These are phyloP conservation scores for Amblyteles armatorius DNA, from an alignment of 2,888 invertebrate genomes.

Conservation along the genomic window DNA sequence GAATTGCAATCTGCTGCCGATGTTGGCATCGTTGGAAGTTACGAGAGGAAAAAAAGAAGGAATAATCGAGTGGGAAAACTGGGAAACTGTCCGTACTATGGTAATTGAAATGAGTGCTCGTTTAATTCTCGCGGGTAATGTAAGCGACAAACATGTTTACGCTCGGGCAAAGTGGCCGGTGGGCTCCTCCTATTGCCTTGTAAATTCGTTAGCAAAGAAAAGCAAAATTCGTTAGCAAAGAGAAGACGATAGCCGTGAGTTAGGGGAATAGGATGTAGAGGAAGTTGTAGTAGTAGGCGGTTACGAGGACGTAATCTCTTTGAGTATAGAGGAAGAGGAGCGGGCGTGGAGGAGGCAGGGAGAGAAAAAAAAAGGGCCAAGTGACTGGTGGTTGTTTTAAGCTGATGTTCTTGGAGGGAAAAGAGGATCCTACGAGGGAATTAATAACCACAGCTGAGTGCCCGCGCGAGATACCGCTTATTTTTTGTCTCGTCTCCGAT, in stretches of 20 bases:
- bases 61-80: neutral
- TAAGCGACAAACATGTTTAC: slow-evolving; percentile 35
- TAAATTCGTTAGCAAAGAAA: slow-evolving; percentile 31
- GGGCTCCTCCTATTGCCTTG: neutral
- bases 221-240: slow-evolving; percentile 23
- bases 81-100: neutral
- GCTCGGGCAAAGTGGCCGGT: slow-evolving; percentile 23
- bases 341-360: neutral
- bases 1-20: too few species aligned
- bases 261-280: slow-evolving; percentile 11
- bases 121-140: slow-evolving; percentile 15
- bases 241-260: neutral
- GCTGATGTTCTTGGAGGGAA: slow-evolving; percentile 54
- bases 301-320: slow-evolving; percentile 33
- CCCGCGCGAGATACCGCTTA: slow-evolving; percentile 40
- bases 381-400: slow-evolving; percentile 49
- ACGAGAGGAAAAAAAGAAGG: neutral
- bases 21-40: neutral
- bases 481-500: slow-evolving; percentile 10
- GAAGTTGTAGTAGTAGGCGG: slow-evolving; percentile 12
- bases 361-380: slow-evolving; percentile 13
- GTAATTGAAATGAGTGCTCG: neutral
- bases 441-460: slow-evolving; percentile 59
- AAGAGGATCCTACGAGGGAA: slow-evolving; percentile 54
- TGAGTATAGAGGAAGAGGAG: slow-evolving; percentile 22